Base-by-base conservation (phyloP, 2,888 invertebrate species). In the Platycheirus albimanus region DNA sequence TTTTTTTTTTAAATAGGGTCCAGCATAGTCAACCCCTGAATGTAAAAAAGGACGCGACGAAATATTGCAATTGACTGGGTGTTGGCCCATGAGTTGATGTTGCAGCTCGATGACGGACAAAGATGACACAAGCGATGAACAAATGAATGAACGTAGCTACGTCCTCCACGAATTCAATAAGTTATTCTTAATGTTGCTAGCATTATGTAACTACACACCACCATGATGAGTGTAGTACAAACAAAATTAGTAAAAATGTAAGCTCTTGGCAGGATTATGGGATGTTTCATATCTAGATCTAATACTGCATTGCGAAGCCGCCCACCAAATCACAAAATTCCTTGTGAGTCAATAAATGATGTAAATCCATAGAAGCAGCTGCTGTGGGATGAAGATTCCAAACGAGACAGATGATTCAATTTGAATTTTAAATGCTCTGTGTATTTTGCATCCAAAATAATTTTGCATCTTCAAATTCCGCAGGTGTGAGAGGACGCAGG, bases 211-310 rank as follows among this genome's bases (percentile, higher is more conserved):
- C 7, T 64, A 64, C 3, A 69, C 69, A 28, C 69, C 67, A 5
- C 75, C 54, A 43, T 24, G 41, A 58, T 79, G 80, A 8, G 38
- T 61, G 15, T 66, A 19, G 11, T 64, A 19, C 8, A 79, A 56
- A 38, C 80, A 41, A 67, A 45, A 19, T 67, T 15, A 2, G 79
- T 43, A 10, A 83, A 45, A 3, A 36, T 63, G 33, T 70, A 77
- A 13, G 61, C 38, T 19, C 64, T 56, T 7, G 70, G 61, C 2
- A 77, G 11, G 17, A 84, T 51, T 8, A 85, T 79, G 13, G 72
- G 79, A 61, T 85, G 67, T 36, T 76, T 83, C 54, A 54, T 69
- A 15, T 58, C 56, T 15, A 41, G 56, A 49, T 72, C 47, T 49
- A 77, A 43, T 13, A 54, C 49, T 2, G 78, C 54, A 15, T 78